Conservation (phyloP, 2,888 invertebrate species). For the Apamea sordens region DNA sequence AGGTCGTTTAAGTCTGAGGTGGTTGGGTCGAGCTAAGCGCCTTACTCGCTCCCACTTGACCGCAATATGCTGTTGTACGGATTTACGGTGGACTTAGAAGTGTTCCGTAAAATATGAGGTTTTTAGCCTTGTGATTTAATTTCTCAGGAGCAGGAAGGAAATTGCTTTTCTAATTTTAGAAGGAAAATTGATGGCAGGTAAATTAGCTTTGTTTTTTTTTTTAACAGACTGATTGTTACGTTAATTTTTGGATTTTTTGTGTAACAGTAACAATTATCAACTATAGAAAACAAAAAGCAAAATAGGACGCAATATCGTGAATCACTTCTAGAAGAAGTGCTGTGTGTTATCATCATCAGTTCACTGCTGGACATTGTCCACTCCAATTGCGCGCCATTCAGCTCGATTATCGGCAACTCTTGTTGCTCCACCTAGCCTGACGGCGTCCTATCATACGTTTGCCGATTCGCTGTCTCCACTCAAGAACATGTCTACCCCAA, state of each 20-base stretch:
- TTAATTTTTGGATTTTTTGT: not conserved
- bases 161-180: slow-evolving; percentile 12
- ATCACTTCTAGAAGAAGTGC: not conserved
- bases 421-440: not conserved
- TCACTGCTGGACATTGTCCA: not conserved
- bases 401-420: not conserved
- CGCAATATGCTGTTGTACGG: slow-evolving; percentile 73
- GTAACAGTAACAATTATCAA: no score
- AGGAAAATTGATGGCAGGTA: not conserved
- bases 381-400: not conserved
- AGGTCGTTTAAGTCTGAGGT: slow-evolving; percentile 77
- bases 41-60: slow-evolving; percentile 82
- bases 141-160: not conserved
- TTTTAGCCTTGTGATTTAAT: slow-evolving; percentile 6
- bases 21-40: slow-evolving; percentile 75
- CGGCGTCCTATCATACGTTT: not conserved
- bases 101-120: slow-evolving; percentile 39
- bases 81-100: slow-evolving; percentile 61
- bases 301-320: no score
- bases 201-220: not conserved
- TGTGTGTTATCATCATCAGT: not conserved
- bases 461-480: not conserved
- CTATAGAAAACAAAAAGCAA: not conserved
- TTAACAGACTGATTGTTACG: not conserved
- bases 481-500: not conserved